These are phyloP conservation scores for Cygnus atratus DNA, from an alignment of 2,113 vertebrate species.

Conservation along the genomic window DNA sequence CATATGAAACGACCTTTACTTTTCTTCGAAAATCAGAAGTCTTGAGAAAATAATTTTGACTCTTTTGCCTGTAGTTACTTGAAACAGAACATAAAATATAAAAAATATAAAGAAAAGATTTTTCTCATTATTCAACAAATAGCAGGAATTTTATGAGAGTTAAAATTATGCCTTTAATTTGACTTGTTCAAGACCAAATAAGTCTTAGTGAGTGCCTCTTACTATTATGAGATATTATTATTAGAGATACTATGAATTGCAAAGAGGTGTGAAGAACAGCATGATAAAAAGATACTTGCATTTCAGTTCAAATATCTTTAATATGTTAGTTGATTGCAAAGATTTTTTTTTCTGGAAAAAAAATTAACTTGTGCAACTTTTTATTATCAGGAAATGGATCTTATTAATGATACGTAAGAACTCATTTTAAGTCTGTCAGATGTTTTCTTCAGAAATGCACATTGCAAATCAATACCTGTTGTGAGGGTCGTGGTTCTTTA, in stretches of 20 bases:
- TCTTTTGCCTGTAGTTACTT: neutral
- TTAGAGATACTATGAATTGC: neutral
- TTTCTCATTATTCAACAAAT: neutral
- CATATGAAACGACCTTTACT: neutral
- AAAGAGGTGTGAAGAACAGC: neutral
- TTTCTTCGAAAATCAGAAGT: neutral
- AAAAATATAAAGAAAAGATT: neutral
- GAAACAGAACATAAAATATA: neutral
- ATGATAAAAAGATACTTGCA: neutral
- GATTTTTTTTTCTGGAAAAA: neutral
- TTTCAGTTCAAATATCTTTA: neutral
- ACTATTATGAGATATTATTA: neutral
- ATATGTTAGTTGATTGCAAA: neutral
- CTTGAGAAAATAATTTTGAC: neutral
- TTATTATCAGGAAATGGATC: neutral
- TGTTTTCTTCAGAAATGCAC: neutral
- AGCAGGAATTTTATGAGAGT: neutral
- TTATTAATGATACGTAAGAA: neutral
- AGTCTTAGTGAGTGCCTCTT: neutral
- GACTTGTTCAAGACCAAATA: neutral
- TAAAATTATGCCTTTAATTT: too few species aligned
- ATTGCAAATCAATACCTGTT: neutral
- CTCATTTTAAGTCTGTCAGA: neutral
- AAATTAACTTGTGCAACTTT: neutral
- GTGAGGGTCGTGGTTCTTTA: neutral